phyloP scores from a whole-genome alignment of 2,113 vertebrate genomes.

The Parus major region DNA sequence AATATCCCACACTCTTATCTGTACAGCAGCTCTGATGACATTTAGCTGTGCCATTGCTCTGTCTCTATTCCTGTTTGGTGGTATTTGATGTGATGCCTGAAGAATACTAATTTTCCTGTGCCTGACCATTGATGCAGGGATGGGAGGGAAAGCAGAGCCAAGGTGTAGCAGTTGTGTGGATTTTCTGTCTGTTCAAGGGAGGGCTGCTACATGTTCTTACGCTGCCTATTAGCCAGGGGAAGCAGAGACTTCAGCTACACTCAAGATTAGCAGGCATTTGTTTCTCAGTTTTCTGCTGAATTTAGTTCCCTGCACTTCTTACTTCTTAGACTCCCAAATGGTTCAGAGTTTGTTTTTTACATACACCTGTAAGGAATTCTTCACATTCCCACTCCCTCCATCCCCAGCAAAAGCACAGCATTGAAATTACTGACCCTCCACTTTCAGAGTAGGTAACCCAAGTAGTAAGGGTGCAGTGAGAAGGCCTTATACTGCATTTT shows the following conservation, averaged over 20 bases:
- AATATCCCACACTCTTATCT: background rate
- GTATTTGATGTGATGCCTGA: background rate
- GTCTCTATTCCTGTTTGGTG: background rate
- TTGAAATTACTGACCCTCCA: fast-evolving
- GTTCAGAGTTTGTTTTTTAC: background rate
- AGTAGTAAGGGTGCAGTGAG: background rate
- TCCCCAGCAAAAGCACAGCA: background rate
- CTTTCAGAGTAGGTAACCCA: background rate
- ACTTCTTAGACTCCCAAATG: background rate
- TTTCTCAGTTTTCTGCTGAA: background rate
- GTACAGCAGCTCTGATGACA: background rate
- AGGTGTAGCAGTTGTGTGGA: background rate
- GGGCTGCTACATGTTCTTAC: background rate
- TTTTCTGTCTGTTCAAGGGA: background rate
- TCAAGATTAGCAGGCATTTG: background rate
- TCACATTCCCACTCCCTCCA: background rate
- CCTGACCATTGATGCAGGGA: background rate
- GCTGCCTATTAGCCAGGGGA: background rate
- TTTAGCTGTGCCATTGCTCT: background rate
- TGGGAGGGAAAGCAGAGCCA: background rate
- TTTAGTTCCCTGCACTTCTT: background rate
- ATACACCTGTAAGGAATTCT: background rate
- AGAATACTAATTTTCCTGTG: background rate
- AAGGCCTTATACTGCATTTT: background rate
- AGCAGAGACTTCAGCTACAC: background rate